Evolutionary conservation across 2,113 vertebrate species (phyloP).

Genomic region (Phycodurus eques): DNA sequence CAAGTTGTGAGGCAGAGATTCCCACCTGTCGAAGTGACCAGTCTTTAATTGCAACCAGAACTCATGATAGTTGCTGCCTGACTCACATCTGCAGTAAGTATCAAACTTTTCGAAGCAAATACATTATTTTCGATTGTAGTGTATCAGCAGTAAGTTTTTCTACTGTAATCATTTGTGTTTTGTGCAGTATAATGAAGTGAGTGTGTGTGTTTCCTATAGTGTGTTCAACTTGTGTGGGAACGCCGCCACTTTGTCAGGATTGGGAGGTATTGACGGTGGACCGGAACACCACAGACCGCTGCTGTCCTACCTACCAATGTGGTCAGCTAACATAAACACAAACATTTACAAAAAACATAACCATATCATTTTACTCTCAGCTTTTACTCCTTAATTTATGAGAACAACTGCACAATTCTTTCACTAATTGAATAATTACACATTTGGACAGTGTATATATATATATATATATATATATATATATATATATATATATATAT

Average conservation of each 20-base stretch:
- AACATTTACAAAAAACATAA: not conserved
- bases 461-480: too few relatives aligned
- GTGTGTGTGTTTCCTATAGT: constrained; percentile 65
- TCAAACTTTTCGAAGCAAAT: not conserved
- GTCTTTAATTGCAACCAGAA: constrained; percentile 76
- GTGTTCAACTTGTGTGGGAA: constrained; percentile 78
- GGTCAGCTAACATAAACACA: constrained; percentile 65
- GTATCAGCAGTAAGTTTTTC: not conserved
- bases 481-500: too few relatives aligned
- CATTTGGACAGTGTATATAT: not conserved
- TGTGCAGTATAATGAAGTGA: not conserved
- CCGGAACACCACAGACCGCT: constrained; percentile 82
- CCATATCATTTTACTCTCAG: not conserved
- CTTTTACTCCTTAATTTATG: not conserved
- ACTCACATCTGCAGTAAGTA: constrained; percentile 87
- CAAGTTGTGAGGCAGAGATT: constrained; percentile 76
- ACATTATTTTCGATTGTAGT: not conserved
- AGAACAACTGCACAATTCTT: not conserved
- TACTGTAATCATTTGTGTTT: not conserved
- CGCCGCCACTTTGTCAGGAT: constrained; percentile 79
- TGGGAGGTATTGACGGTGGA: constrained; percentile 85
- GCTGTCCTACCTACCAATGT: constrained; percentile 89
- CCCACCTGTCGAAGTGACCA: constrained; percentile 86
- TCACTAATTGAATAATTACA: not conserved
- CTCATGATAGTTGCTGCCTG: constrained; percentile 86